A percentile compares a stretch with the other conserved stretches of the same genome.
These are phyloP conservation scores for Notospermus geniculatus DNA, from an alignment of 1,140 invertebrate genomes.

Conservation along the genomic window DNA sequence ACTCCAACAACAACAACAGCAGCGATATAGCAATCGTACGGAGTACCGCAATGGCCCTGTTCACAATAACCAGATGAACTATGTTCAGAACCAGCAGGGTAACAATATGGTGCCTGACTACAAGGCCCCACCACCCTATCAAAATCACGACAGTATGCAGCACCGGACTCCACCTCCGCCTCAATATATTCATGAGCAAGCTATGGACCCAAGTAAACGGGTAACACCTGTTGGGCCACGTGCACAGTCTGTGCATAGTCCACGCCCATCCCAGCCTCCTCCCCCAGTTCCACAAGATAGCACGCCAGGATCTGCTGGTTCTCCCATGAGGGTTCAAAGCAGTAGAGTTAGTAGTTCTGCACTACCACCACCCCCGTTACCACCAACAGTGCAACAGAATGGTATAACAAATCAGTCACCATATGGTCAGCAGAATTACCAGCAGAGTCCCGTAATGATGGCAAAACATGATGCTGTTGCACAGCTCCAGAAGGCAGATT, in stretches of 20 bases:
- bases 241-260: constrained; percentile 12
- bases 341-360: constrained; percentile 67
- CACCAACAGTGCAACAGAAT: constrained; percentile 59
- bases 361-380: constrained; percentile 85
- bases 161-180: constrained; percentile 7
- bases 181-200: constrained; percentile 16
- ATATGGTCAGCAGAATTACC: constrained; percentile 37
- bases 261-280: constrained; percentile 52
- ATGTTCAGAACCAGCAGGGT: constrained; percentile 4
- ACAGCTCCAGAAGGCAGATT: neutral
- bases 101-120: neutral
- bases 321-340: constrained; percentile 42
- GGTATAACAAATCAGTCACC: constrained; percentile 38
- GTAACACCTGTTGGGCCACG: constrained; percentile 1
- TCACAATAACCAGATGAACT: neutral
- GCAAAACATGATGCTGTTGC: constrained; percentile 11
- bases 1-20: constrained; percentile 1
- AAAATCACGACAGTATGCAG: neutral
- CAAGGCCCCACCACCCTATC: neutral
- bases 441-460: constrained; percentile 23
- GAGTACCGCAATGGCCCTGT: neutral
- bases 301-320: constrained; percentile 65
- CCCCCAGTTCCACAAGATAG: constrained; percentile 61
- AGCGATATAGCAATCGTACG: neutral
- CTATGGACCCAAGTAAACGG: neutral